phyloP scores from a whole-genome alignment of 1,140 invertebrate species.

The Linepithema humile region DNA sequence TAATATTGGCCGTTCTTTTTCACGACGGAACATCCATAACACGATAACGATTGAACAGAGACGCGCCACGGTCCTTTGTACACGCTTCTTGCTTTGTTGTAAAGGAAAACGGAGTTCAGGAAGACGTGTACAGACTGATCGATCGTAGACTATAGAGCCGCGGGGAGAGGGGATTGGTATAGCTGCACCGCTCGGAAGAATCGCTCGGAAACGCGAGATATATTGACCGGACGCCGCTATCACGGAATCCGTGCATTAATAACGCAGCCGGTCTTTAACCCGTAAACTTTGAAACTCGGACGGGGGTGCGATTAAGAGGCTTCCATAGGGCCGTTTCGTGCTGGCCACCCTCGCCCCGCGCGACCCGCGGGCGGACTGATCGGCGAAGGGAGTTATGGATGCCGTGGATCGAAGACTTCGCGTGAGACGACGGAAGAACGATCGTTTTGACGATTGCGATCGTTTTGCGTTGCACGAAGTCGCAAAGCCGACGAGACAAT shows the following conservation, averaged over 20 bases:
- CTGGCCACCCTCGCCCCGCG: conserved; percentile 50
- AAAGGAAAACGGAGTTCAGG: background rate
- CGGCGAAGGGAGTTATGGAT: conserved; percentile 59
- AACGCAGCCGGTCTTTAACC: conserved; percentile 76
- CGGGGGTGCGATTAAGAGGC: conserved; percentile 78
- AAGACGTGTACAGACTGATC: conserved; percentile 50
- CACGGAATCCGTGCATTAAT: conserved; percentile 79
- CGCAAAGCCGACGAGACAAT: conserved; percentile 65
- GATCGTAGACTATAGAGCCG: conserved; percentile 35
- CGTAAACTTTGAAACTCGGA: conserved; percentile 78
- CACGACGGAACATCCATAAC: background rate
- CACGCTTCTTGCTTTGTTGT: background rate
- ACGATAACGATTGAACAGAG: background rate
- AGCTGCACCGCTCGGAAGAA: conserved; percentile 59
- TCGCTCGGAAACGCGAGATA: conserved; percentile 75
- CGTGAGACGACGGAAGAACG: conserved; percentile 69
- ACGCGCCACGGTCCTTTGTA: too few species aligned
- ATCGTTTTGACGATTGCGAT: conserved; percentile 72
- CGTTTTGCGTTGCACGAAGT: conserved; percentile 50
- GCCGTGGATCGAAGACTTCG: conserved; percentile 67
- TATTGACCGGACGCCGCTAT: conserved; percentile 74
- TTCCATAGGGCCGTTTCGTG: conserved; percentile 71
- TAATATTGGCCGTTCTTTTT: background rate
- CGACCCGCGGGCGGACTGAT: conserved; percentile 34
- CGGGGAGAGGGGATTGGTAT: background rate